Percentiles rank a stretch among this genome's conserved stretches.
Evolutionary conservation across 1,140 invertebrate species (phyloP).

Genomic region (Acyrthosiphon pisum): DNA sequence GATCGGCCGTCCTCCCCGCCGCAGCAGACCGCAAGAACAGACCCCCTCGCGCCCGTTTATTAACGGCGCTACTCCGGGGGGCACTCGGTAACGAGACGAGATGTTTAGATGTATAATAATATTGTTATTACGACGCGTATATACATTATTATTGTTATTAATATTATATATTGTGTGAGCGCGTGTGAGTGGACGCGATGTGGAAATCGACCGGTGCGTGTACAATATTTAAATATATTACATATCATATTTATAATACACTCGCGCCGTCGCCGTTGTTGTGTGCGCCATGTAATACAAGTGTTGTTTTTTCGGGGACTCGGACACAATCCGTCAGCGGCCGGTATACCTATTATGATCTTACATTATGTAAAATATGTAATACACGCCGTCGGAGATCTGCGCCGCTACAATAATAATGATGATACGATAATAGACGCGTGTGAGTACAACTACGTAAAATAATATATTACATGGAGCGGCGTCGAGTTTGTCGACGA

Average conservation of each 20-base stretch:
- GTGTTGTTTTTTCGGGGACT: slow-evolving; percentile 3
- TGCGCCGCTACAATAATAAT: background rate
- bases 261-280: background rate
- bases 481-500: background rate
- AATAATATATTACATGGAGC: background rate
- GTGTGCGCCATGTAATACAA: background rate
- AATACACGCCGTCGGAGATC: background rate
- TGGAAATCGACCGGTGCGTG: background rate
- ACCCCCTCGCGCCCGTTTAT: background rate
- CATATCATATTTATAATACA: background rate
- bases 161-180: background rate
- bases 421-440: background rate
- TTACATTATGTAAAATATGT: background rate
- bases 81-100: slow-evolving; percentile 31
- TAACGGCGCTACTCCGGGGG: slow-evolving; percentile 32
- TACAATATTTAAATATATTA: slow-evolving; percentile 5
- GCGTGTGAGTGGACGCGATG: background rate
- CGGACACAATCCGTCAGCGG: slow-evolving; percentile 12
- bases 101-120: slow-evolving; percentile 27
- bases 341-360: background rate
- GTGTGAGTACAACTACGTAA: background rate
- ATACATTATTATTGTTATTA: background rate
- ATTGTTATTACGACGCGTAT: slow-evolving; percentile 20
- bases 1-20: background rate
- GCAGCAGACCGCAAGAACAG: background rate